These are phyloP conservation scores for Acrocephalus arundinaceus DNA, from an alignment of 2,113 vertebrate genomes.

Conservation along the genomic window DNA sequence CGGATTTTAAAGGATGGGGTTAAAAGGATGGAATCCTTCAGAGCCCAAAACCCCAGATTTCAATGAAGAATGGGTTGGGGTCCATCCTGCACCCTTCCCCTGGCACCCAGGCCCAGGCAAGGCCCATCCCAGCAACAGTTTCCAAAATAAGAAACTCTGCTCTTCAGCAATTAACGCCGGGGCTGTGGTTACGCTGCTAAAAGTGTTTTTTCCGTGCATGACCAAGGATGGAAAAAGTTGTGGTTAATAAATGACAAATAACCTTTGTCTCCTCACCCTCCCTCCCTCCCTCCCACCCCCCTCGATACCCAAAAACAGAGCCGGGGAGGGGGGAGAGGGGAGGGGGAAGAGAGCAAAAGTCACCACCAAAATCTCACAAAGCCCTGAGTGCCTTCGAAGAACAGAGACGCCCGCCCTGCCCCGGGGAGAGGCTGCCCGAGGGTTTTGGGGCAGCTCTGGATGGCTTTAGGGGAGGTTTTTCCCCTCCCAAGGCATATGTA, in stretches of 20 bases:
- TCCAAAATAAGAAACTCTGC: slow-evolving; percentile 69
- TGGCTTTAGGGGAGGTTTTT: fast-evolving
- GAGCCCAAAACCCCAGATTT: fast-evolving
- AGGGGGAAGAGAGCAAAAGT: neutral
- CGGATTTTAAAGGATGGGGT: neutral
- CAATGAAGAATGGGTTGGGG: fast-evolving
- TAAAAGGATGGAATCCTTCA: neutral
- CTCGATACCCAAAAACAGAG: neutral
- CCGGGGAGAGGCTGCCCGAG: neutral
- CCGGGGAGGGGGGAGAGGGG: neutral
- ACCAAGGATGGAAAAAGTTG: slow-evolving; percentile 73
- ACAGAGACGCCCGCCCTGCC: neutral
- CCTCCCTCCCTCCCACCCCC: neutral
- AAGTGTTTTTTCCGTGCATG: slow-evolving; percentile 67
- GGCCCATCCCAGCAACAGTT: slow-evolving; percentile 22
- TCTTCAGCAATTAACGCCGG: slow-evolving; percentile 52
- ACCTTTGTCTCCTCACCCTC: slow-evolving; percentile 42
- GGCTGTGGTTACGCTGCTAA: slow-evolving; percentile 40
- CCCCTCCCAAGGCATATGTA: neutral
- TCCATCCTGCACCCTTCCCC: neutral
- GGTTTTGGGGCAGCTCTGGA: neutral
- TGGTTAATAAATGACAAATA: slow-evolving; percentile 73
- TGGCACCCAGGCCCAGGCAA: neutral
- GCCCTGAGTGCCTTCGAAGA: slow-evolving; percentile 70
- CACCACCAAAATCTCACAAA: slow-evolving; percentile 32